Conservation (phyloP, 2,113 vertebrate genomes). For the Indri indri region DNA sequence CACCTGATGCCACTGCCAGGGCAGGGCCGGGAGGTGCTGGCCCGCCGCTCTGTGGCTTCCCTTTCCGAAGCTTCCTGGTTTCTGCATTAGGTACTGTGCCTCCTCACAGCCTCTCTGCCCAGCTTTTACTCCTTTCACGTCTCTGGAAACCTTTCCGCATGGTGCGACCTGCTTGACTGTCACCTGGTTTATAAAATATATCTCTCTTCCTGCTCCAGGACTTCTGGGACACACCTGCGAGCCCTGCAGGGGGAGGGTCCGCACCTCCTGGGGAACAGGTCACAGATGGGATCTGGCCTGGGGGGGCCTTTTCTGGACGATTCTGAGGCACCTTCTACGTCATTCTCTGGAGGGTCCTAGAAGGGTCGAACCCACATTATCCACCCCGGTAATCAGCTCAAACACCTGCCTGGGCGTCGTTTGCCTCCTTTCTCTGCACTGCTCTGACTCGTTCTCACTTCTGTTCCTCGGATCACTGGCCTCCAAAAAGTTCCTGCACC, state of each 20-base stretch:
- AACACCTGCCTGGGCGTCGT: accelerated
- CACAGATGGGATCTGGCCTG: neutral
- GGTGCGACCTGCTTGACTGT: neutral
- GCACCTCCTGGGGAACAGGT: accelerated
- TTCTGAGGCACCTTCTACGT: no score
- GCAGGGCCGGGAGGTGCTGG: accelerated
- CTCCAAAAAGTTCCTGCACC: neutral
- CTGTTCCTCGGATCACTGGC: neutral
- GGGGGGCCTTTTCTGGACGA: accelerated
- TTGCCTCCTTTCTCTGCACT: neutral
- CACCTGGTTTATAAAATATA: neutral
- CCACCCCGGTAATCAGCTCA: accelerated
- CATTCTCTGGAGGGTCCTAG: accelerated
- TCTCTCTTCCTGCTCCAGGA: neutral
- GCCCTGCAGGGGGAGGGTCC: accelerated
- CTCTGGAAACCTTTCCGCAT: neutral
- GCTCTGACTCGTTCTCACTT: neutral
- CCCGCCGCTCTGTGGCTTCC: neutral
- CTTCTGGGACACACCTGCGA: neutral
- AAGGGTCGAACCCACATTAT: accelerated
- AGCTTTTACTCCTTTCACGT: neutral
- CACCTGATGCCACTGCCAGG: neutral
- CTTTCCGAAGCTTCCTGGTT: neutral
- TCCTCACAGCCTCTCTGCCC: neutral
- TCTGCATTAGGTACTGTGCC: accelerated